These are phyloP conservation scores for Hemicordylus capensis DNA, from an alignment of 2,113 vertebrate species.

Conservation along the genomic window DNA sequence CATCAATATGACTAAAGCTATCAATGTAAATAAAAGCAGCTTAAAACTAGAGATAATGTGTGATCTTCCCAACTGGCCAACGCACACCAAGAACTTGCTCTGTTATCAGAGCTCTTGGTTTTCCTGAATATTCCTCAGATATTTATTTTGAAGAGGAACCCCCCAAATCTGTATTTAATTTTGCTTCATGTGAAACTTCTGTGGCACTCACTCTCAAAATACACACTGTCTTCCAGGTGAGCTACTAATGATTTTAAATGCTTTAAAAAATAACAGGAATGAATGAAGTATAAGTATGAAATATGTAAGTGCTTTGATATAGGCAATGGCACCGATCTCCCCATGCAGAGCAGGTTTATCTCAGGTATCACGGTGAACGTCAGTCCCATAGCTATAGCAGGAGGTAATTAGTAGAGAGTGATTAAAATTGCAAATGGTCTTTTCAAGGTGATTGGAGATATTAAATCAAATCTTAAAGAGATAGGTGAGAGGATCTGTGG, in stretches of 20 bases:
- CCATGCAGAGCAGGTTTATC: constrained; percentile 46
- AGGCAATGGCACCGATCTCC: constrained; percentile 1
- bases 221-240: background rate
- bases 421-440: constrained; percentile 76
- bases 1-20: no score
- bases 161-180: no score
- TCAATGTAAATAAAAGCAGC: no score
- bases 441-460: constrained; percentile 69
- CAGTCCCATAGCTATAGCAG: constrained; percentile 63
- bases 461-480: constrained; percentile 68
- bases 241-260: background rate
- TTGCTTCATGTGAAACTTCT: background rate
- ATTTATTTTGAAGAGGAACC: background rate
- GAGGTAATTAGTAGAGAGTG: constrained; percentile 66
- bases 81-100: no score
- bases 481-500: constrained; percentile 31
- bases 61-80: no score
- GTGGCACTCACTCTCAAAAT: background rate
- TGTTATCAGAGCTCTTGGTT: background rate
- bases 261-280: background rate
- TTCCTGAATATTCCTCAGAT: background rate
- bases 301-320: background rate
- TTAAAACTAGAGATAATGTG: no score
- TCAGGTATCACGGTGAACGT: constrained; percentile 44
- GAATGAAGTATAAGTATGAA: background rate